Percentiles rank a stretch among this genome's conserved stretches.
phyloP scores from a whole-genome alignment of 2,113 vertebrate species.

The Corythoichthys intestinalis region DNA sequence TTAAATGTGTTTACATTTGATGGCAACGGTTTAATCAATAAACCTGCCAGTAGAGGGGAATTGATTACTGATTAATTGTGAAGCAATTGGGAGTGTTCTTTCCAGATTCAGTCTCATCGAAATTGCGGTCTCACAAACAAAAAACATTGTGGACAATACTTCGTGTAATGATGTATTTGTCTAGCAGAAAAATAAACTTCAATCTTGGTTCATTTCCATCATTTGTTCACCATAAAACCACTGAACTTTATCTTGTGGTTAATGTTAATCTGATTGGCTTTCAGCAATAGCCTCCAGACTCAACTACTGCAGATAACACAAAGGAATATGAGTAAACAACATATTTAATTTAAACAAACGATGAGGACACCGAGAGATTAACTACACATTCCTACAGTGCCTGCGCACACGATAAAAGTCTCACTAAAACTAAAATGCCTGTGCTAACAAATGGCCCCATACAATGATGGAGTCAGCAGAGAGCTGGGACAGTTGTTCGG shows the following conservation, averaged over 20 bases:
- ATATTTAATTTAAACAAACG: neutral
- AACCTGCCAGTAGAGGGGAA: neutral
- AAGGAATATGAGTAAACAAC: neutral
- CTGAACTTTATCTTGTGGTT: neutral
- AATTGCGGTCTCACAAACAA: neutral
- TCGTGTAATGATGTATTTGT: neutral
- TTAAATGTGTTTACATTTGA: neutral
- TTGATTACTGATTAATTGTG: neutral
- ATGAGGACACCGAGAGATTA: neutral
- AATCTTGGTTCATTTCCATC: neutral
- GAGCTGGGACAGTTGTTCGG: conserved; percentile 49
- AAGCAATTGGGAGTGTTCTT: neutral
- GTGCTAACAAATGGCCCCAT: conserved; percentile 36
- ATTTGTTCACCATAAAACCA: neutral
- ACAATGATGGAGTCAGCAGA: conserved; percentile 69
- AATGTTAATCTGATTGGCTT: neutral
- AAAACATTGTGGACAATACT: neutral
- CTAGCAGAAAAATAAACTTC: neutral
- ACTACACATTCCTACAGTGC: neutral
- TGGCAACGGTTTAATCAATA: neutral
- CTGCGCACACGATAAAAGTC: conserved; percentile 25
- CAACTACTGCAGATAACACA: neutral
- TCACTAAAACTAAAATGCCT: conserved; percentile 42
- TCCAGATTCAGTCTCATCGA: neutral
- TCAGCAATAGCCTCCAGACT: neutral